Conservation (phyloP, 1,140 invertebrate genomes). For the Laodelphax striatellus region DNA sequence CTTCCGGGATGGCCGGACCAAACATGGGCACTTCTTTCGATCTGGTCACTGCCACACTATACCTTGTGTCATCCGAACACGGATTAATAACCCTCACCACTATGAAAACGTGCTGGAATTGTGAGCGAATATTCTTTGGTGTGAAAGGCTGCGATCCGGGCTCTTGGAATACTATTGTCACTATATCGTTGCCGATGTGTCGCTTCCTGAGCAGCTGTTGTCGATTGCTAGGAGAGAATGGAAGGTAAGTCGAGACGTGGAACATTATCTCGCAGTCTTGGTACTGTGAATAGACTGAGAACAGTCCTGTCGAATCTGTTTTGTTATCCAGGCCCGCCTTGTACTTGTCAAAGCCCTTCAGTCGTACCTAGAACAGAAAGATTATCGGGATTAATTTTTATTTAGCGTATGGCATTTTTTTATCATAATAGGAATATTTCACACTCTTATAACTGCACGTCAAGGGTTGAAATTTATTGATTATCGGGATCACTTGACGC, state of each 20-base stretch:
- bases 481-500: too few relatives aligned
- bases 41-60: constrained; percentile 82
- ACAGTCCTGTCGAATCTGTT: constrained; percentile 77
- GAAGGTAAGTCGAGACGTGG: constrained; percentile 86
- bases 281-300: constrained; percentile 74
- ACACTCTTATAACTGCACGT: too few relatives aligned
- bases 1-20: constrained; percentile 81
- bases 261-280: constrained; percentile 87
- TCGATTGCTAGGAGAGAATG: constrained; percentile 83
- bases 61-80: constrained; percentile 79
- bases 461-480: too few relatives aligned
- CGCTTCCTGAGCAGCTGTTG: constrained; percentile 83
- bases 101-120: constrained; percentile 98
- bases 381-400: too few relatives aligned
- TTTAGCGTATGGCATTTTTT: too few relatives aligned
- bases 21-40: constrained; percentile 94
- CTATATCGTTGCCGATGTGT: constrained; percentile 90
- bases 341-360: constrained; percentile 86
- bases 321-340: constrained; percentile 84
- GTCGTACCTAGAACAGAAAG: constrained; percentile 36
- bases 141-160: constrained; percentile 87
- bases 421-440: too few relatives aligned
- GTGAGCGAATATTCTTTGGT: constrained; percentile 83
- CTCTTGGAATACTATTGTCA: constrained; percentile 96
- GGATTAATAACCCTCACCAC: constrained; percentile 82